phyloP scores from a whole-genome alignment of 2,888 invertebrate genomes.

The Eupithecia inturbata region DNA sequence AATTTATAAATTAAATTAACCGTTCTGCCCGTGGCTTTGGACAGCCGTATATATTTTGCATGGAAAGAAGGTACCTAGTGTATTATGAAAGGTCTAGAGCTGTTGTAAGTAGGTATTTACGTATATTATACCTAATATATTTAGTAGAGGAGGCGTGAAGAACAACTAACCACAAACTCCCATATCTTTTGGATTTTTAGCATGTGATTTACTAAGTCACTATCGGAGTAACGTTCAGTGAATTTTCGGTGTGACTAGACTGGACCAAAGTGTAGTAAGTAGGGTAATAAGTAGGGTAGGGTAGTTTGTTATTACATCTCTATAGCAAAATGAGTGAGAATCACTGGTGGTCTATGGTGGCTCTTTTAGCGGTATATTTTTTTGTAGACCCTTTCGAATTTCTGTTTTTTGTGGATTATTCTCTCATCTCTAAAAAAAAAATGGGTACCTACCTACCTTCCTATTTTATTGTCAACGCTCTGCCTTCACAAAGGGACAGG shows the following conservation, averaged over 20 bases:
- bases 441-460: background rate
- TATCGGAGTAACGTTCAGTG: background rate
- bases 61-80: too few species aligned
- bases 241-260: background rate
- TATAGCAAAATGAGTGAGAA: background rate
- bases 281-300: too few species aligned
- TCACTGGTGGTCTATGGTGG: too few species aligned
- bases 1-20: too few species aligned
- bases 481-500: constrained; percentile 66
- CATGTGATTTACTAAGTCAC: background rate
- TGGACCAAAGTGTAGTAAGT: background rate
- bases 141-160: too few species aligned
- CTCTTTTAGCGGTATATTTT: background rate
- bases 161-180: too few species aligned
- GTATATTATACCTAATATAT: too few species aligned
- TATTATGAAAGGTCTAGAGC: too few species aligned
- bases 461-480: constrained; percentile 59
- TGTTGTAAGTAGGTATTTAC: too few species aligned
- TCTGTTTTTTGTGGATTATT: constrained; percentile 27
- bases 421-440: constrained; percentile 58
- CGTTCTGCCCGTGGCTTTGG: too few species aligned
- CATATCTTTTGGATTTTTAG: too few species aligned
- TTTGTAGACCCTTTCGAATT: background rate
- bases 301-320: background rate
- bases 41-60: too few species aligned